Conservation (phyloP, 2,888 invertebrate species). For the Timema cristinae region DNA sequence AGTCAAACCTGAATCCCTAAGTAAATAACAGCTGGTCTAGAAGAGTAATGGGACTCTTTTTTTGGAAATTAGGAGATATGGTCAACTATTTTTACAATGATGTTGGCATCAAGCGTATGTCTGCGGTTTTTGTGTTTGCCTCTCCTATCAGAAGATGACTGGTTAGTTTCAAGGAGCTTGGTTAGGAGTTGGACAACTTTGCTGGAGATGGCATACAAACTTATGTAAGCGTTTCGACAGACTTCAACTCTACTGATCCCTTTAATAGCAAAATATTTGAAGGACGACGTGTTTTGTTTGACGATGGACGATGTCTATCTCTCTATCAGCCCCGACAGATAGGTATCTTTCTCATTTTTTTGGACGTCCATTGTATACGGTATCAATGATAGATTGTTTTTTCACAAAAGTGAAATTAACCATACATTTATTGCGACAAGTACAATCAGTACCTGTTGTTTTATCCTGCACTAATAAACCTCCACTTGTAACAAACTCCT, state of each 20-base stretch:
- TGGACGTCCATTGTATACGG: not conserved
- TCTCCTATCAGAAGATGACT: not conserved
- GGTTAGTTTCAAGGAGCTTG: constrained; percentile 14
- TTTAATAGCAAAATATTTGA: not conserved
- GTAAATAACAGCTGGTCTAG: not conserved
- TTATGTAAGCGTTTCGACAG: constrained; percentile 17
- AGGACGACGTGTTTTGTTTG: not conserved
- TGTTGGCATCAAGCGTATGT: not conserved
- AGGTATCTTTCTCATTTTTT: too few species aligned
- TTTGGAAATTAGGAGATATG: constrained; percentile 4
- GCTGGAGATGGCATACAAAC: constrained; percentile 15
- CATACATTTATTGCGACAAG: constrained; percentile 1
- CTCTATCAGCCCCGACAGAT: not conserved
- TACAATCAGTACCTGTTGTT: too few species aligned
- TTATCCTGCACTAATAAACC: constrained; percentile 4
- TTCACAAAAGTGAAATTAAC: not conserved
- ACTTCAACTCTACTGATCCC: constrained; percentile 3
- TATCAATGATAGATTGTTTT: not conserved
- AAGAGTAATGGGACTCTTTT: constrained; percentile 4
- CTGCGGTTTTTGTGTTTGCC: too few species aligned
- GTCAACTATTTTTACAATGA: not conserved
- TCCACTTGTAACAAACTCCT: constrained; percentile 12
- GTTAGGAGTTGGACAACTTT: constrained; percentile 11
- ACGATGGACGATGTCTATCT: constrained; percentile 10
- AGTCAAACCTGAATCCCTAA: constrained; percentile 1